Base-by-base conservation (phyloP, 1,140 invertebrate genomes). In the Bursaphelenchus mucronatus region DNA sequence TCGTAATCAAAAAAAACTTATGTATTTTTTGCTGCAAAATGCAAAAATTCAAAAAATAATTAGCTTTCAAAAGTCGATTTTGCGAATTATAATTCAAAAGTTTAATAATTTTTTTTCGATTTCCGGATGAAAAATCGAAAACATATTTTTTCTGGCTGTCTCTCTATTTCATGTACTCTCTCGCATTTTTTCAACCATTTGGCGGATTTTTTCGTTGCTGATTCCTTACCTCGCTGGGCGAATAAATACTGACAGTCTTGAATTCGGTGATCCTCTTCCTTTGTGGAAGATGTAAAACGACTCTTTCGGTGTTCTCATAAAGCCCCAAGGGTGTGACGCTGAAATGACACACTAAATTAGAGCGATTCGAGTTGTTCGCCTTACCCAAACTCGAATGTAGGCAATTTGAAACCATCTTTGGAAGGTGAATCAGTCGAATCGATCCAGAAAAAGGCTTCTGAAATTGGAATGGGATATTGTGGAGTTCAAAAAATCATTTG, bases 391-490 rank as follows among this genome's bases (percentile, higher is more conserved):
- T 81, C 79, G 54, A 58, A 78, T n/a, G 76, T 76, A n/a, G 75
- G 67, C n/a, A 80, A 47, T 45, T 80, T 74, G 4, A 80, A 19
- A 55, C 79, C 78, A 50, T 79, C 70, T 21, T 65, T 67, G 21
- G 78, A 75, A 8, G 79, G 78, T 21, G 63, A 30, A 21, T 72
- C 68, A 30, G 68, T 69, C 8, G 45, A 64, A 43, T 80, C 78
- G n/a, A 81, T 46, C 79, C 79, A 80, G 57, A 80, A 80, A 66
- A 79, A 80, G 8, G 77, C 63, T 52, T 80, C 78, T 80, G 55
- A 54, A 78, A 70, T 45, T 9, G 40, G 9, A 8, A 41, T 70
- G 70, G 39, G 30, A 39, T 47, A 43, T 15, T 72, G 51, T 68
- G 47, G 15, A 56, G 9, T 19, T 8, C 45, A 21, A 21, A 11